Evolutionary conservation across 2,797 vertebrate species (phyloP).

Genomic region (Tolypeutes matacus): DNA sequence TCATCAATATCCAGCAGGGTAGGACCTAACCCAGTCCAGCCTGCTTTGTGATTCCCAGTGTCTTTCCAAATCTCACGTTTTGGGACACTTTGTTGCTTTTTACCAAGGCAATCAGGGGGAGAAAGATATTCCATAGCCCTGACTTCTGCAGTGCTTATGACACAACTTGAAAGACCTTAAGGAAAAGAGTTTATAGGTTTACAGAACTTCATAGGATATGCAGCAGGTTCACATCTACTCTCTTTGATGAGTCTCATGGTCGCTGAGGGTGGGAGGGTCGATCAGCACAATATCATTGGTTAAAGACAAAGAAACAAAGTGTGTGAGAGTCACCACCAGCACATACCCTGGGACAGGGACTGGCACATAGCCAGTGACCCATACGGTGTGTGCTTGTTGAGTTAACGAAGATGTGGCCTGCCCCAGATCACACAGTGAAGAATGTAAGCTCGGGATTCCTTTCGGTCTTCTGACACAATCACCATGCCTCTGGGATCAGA

Average conservation of each 20-base stretch:
- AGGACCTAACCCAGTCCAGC: background rate
- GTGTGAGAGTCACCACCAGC: background rate
- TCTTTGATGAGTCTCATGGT: background rate
- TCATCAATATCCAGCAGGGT: too few species aligned
- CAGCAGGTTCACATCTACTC: background rate
- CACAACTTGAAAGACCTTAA: background rate
- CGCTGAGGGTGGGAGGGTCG: background rate
- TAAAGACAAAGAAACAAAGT: background rate
- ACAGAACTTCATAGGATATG: background rate
- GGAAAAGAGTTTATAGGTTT: background rate
- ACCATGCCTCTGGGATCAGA: background rate
- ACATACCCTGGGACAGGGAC: background rate
- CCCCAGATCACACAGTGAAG: background rate
- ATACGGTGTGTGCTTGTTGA: rapidly evolving
- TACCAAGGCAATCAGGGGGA: background rate
- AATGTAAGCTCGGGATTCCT: background rate
- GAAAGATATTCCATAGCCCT: background rate
- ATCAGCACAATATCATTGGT: background rate
- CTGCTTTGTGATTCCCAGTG: background rate
- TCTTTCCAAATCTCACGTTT: background rate
- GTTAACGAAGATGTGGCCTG: background rate
- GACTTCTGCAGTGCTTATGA: background rate
- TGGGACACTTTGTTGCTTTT: background rate
- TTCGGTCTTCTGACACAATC: background rate
- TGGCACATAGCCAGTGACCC: background rate